A percentile compares a stretch with the other conserved stretches of the same genome.
Conservation (phyloP, 2,797 vertebrate species). For the Silurus lanzhouensis region DNA sequence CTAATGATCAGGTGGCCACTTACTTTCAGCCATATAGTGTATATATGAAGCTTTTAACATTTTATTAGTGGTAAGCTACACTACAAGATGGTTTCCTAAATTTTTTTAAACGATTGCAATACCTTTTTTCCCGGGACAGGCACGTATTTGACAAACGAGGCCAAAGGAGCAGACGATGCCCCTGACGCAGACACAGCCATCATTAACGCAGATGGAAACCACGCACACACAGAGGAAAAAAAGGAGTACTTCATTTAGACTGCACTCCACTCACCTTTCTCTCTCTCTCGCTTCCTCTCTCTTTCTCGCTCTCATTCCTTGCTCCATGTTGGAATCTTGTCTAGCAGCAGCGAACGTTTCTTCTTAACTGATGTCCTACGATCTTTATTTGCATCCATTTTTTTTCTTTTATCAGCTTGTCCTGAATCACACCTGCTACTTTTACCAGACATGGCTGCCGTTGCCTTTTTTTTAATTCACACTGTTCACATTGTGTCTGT, state of each 20-base stretch:
- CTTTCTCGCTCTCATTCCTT: conserved; percentile 36
- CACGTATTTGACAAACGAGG: conserved; percentile 98
- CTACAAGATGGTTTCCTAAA: background rate
- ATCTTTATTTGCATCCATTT: conserved; percentile 41
- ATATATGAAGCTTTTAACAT: background rate
- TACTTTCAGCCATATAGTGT: background rate
- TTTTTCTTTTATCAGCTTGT: conserved; percentile 74
- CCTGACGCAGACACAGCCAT: conserved; percentile 97
- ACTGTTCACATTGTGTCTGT: conserved; percentile 71
- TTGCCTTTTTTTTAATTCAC: conserved; percentile 61
- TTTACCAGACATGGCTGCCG: conserved; percentile 78
- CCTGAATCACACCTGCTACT: conserved; percentile 76
- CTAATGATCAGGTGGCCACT: background rate
- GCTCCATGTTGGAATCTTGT: conserved; percentile 45
- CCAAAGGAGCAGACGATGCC: conserved; percentile 96
- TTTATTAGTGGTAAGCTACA: background rate
- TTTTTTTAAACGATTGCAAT: background rate
- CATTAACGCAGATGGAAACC: conserved; percentile 97
- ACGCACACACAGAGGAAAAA: conserved; percentile 96
- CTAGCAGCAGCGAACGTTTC: conserved; percentile 44
- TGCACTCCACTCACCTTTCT: conserved; percentile 60
- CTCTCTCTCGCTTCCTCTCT: conserved; percentile 50
- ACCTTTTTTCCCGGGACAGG: conserved; percentile 70
- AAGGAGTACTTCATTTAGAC: conserved; percentile 99
- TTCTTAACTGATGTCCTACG: conserved; percentile 42